phyloP scores from a whole-genome alignment of 2,113 vertebrate species.

The Prinia subflava region DNA sequence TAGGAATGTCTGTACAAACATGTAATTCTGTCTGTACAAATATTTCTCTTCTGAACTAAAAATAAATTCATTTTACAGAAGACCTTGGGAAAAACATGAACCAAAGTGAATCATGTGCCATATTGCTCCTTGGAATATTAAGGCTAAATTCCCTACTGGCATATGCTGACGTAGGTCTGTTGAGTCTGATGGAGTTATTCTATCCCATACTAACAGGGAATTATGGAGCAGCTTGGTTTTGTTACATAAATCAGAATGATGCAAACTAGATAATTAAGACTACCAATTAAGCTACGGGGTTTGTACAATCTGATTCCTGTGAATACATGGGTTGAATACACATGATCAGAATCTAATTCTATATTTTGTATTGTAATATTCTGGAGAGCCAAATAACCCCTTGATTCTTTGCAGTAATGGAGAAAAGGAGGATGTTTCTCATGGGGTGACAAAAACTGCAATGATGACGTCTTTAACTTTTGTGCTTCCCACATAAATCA shows the following conservation, averaged over 20 bases:
- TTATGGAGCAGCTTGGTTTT: background rate
- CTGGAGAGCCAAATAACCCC: background rate
- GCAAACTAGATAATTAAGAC: background rate
- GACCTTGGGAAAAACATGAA: conserved; percentile 61
- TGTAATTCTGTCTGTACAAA: conserved; percentile 26
- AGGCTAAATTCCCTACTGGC: conserved; percentile 1
- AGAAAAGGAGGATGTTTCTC: background rate
- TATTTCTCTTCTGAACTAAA: conserved; percentile 52
- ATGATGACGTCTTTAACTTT: background rate
- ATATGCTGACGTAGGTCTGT: background rate
- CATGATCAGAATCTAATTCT: background rate
- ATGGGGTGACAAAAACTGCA: background rate
- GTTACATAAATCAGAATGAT: background rate
- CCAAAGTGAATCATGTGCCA: conserved; percentile 4
- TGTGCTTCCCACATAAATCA: background rate
- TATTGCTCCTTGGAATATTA: background rate
- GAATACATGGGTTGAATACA: background rate
- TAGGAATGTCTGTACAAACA: conserved; percentile 44
- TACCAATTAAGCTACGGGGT: background rate
- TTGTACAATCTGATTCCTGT: background rate
- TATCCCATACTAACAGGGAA: background rate
- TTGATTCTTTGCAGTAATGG: background rate
- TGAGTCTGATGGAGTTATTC: background rate
- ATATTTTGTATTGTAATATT: background rate
- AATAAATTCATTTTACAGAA: conserved; percentile 53